Evolutionary conservation across 2,113 vertebrate species (phyloP).

Genomic region (Solea senegalensis): DNA sequence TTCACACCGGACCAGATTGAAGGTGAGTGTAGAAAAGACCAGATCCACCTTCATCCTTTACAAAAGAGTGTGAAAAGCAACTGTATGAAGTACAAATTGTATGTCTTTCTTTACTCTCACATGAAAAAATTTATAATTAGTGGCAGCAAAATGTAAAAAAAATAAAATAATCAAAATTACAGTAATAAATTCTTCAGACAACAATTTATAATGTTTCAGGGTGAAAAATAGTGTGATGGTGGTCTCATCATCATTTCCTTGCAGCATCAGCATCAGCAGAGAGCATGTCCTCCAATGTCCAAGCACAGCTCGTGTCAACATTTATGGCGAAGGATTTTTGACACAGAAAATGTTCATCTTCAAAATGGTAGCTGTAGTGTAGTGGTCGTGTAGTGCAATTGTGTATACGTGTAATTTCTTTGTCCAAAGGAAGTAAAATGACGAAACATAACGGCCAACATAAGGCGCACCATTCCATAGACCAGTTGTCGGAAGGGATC

Average conservation of each 20-base stretch:
- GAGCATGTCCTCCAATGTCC: not conserved
- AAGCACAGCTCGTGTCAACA: not conserved
- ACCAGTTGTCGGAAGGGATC: slow-evolving; percentile 61
- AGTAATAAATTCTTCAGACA: too few relatives aligned
- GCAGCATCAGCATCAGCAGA: not conserved
- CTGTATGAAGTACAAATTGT: not conserved
- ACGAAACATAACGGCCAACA: not conserved
- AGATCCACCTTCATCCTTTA: not conserved
- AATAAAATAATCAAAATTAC: too few relatives aligned
- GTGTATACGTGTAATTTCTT: not conserved
- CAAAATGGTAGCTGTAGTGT: not conserved
- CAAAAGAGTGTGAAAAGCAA: not conserved
- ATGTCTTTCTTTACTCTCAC: too few relatives aligned
- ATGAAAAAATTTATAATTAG: too few relatives aligned
- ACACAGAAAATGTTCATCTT: not conserved
- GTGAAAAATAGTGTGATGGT: too few relatives aligned
- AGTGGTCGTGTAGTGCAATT: not conserved
- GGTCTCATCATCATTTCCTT: not conserved
- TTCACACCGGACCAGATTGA: slow-evolving; percentile 82
- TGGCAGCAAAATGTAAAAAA: too few relatives aligned
- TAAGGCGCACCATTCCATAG: not conserved
- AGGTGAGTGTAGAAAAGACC: slow-evolving; percentile 70
- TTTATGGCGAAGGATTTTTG: not conserved
- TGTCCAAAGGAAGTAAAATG: not conserved
- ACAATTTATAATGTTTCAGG: too few relatives aligned